Base-by-base conservation (phyloP, 2,888 invertebrate species). In the Trissolcus brochymenae region DNA sequence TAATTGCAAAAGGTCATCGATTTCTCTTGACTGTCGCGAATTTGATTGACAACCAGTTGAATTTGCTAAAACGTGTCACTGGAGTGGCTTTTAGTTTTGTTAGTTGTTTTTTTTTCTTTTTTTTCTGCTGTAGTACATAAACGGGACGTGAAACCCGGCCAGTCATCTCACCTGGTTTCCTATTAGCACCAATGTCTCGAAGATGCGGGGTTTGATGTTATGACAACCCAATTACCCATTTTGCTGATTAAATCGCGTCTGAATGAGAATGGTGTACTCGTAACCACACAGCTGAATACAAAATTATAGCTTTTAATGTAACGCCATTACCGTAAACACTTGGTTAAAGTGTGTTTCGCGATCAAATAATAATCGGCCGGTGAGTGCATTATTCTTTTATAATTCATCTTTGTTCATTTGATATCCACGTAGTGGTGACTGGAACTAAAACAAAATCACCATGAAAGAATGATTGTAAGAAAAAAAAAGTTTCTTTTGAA, bases 211-310 rank as follows among this genome's bases (percentile, higher is more conserved):
- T 59, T 59, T 53, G 43, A 53, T 41, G 17, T 55, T 55, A 61
- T 61, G 60, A 55, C 54, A 68, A 68, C 68, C 68, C 53, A 61
- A 70, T 61, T 70, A 70, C 70, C 61, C 50, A 70, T 70, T 70
- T 70, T 41, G 41, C 61, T 70, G 49, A 70, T 70, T 70, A 56
- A 55, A 55, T 55, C 50, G 41, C 70, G 40, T 56, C 50, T 16
- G 21, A 54, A 60, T 68, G 46, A 68, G 35, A 35, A 6, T 46
- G 46, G 14, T 46, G 46, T 46, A 35, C 53, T 49, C 16, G 46
- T 25, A 60, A 46, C 16, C 41, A 43, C 40, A 56, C 17, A n/a
- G 46, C 49, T 55, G 61, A 54, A 68, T 60, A 54, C 55, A 4
- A 68, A 68, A 60, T 54, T 49, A 60, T 59, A 55, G 53, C 59